phyloP scores from a whole-genome alignment of 2,888 invertebrate genomes.

The Scaptomyza polygonia region DNA sequence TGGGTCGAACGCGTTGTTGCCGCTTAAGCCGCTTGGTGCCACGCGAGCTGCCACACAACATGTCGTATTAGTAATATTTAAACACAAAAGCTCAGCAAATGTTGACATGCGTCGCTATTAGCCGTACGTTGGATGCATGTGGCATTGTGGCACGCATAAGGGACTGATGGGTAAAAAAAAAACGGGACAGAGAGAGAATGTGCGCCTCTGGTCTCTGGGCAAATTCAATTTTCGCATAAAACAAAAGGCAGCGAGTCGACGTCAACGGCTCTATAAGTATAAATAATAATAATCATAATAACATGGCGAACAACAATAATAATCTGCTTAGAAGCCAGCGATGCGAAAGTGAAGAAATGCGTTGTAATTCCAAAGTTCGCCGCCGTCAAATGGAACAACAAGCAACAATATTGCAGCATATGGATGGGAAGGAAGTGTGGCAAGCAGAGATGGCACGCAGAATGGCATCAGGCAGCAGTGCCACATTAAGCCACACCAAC shows the following conservation, averaged over 20 bases:
- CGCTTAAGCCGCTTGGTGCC: slow-evolving; percentile 45
- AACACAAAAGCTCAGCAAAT: slow-evolving; percentile 79
- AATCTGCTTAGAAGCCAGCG: slow-evolving; percentile 77
- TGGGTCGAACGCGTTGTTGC: neutral
- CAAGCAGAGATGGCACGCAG: neutral
- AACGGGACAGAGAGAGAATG: neutral
- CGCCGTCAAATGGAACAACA: slow-evolving; percentile 56
- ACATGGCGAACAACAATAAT: slow-evolving; percentile 61
- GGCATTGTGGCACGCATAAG: slow-evolving; percentile 67
- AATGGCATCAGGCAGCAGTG: slow-evolving; percentile 18
- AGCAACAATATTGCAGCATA: slow-evolving; percentile 68
- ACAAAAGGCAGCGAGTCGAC: slow-evolving; percentile 15
- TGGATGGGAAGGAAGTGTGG: slow-evolving; percentile 24
- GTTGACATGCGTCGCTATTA: slow-evolving; percentile 78
- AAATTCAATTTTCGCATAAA: slow-evolving; percentile 71
- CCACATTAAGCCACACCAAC: slow-evolving; percentile 62
- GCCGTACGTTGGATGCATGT: slow-evolving; percentile 65
- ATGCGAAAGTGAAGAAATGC: slow-evolving; percentile 78
- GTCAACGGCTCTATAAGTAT: slow-evolving; percentile 37
- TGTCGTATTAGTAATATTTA: slow-evolving; percentile 80
- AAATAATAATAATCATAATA: slow-evolving; percentile 73
- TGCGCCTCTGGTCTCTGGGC: slow-evolving; percentile 13
- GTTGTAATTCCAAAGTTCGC: slow-evolving; percentile 77
- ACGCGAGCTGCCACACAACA: slow-evolving; percentile 75
- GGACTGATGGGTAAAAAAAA: slow-evolving; percentile 10